A percentile compares a stretch with the other conserved stretches of the same genome.
Evolutionary conservation across 1,140 invertebrate species (phyloP).

Genomic region (Brachionus paranguensis): DNA sequence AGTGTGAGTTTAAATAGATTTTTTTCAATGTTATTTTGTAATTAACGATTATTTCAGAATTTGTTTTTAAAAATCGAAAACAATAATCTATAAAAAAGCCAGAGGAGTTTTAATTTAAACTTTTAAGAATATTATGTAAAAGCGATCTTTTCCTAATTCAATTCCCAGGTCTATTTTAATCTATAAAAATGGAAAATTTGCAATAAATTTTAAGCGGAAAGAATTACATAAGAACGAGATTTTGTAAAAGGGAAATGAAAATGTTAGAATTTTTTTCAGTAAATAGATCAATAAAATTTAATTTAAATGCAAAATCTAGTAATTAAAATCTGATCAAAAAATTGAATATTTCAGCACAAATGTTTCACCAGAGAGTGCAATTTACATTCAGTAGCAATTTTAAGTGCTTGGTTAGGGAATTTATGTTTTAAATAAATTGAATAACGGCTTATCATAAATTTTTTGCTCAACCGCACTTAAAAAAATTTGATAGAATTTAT

Average conservation of each 20-base stretch:
- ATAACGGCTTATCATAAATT: not conserved
- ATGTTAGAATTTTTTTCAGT: not conserved
- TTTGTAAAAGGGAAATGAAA: not conserved
- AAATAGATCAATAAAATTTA: not conserved
- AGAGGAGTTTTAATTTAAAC: not conserved
- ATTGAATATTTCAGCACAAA: not conserved
- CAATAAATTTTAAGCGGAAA: not conserved
- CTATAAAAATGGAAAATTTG: not conserved
- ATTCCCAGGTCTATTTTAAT: not conserved
- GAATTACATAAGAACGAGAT: not conserved
- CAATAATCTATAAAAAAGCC: not conserved
- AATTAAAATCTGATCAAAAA: not conserved
- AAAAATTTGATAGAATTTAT: not conserved
- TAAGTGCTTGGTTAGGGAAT: not conserved
- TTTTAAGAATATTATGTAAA: not conserved
- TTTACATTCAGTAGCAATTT: not conserved
- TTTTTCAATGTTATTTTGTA: not conserved
- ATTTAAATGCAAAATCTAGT: constrained; percentile 1
- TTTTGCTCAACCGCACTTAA: not conserved
- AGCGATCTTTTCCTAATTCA: not conserved
- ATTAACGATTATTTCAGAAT: not conserved
- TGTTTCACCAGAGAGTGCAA: not conserved
- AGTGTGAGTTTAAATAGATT: not conserved
- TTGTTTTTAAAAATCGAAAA: not conserved
- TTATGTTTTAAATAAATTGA: not conserved